Percentiles rank a stretch among this genome's conserved stretches.
Conservation (phyloP, 2,888 invertebrate species). For the Ichneumon xanthorius region DNA sequence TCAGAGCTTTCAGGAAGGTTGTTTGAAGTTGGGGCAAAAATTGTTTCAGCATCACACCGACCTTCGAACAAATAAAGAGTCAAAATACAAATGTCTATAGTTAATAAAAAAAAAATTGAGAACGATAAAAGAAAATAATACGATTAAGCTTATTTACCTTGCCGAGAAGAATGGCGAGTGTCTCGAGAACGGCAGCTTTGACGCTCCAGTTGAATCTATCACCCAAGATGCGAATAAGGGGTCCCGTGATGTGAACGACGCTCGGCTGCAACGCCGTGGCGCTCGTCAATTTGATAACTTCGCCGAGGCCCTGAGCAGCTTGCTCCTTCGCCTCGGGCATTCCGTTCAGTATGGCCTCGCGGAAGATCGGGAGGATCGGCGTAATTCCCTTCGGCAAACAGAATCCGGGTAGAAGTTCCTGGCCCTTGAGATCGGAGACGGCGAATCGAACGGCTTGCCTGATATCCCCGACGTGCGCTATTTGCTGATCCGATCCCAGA, state of each 20-base stretch:
- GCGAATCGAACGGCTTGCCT: constrained; percentile 97
- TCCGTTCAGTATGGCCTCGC: constrained; percentile 98
- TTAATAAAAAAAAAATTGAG: neutral
- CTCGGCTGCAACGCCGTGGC: constrained; percentile 96
- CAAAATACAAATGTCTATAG: neutral
- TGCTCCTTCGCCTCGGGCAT: constrained; percentile 98
- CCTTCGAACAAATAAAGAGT: constrained; percentile 85
- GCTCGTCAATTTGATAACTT: constrained; percentile 93
- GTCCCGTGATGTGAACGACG: constrained; percentile 98
- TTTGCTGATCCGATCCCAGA: constrained; percentile 93
- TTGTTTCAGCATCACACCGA: constrained; percentile 97
- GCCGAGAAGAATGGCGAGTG: constrained; percentile 94
- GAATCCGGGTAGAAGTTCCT: constrained; percentile 94
- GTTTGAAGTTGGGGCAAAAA: constrained; percentile 99
- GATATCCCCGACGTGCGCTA: constrained; percentile 94
- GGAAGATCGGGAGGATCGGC: constrained; percentile 96
- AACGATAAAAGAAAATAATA: neutral
- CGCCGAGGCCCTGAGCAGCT: constrained; percentile 94
- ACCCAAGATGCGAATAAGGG: constrained; percentile 98
- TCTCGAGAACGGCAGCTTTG: constrained; percentile 98
- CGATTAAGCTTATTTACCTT: constrained; percentile 87
- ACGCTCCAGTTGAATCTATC: constrained; percentile 97
- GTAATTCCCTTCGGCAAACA: constrained; percentile 97
- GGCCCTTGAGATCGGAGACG: constrained; percentile 92
- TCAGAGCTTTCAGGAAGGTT: constrained; percentile 97